phyloP scores from a whole-genome alignment of 2,113 vertebrate species.

The Rhinichthys klamathensis region DNA sequence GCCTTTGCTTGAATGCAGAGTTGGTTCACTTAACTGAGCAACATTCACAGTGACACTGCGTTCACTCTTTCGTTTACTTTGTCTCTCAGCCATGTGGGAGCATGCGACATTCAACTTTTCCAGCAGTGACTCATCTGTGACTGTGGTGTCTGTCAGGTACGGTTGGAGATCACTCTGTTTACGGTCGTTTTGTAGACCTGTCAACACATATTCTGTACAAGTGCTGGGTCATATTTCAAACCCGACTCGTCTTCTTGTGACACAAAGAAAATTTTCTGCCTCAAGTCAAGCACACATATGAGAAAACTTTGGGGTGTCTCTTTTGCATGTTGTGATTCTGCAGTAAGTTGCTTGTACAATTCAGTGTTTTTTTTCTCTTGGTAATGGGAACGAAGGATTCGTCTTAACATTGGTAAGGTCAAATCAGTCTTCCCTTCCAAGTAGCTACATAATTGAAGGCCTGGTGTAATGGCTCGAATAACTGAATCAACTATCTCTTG shows the following conservation, averaged over 20 bases:
- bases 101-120: neutral
- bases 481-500: too few relatives aligned
- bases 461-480: too few relatives aligned
- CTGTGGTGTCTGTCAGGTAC: neutral
- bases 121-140: neutral
- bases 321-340: constrained; percentile 6
- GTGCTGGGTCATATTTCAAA: constrained; percentile 31
- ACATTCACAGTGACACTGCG: neutral
- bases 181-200: too few relatives aligned
- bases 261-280: constrained; percentile 17
- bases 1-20: neutral
- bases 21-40: neutral
- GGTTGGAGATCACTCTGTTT: neutral
- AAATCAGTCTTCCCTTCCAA: too few relatives aligned
- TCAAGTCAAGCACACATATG: neutral
- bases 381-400: too few relatives aligned
- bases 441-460: too few relatives aligned
- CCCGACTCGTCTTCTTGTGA: constrained; percentile 27
- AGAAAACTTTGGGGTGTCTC: constrained; percentile 34
- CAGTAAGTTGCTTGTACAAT: too few relatives aligned
- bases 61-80: neutral
- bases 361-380: too few relatives aligned
- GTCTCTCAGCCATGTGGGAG: neutral
- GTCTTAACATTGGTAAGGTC: too few relatives aligned
- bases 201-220: neutral